Evolutionary conservation across 2,888 invertebrate genomes (phyloP).

Genomic region (Allolobophora icterica): DNA sequence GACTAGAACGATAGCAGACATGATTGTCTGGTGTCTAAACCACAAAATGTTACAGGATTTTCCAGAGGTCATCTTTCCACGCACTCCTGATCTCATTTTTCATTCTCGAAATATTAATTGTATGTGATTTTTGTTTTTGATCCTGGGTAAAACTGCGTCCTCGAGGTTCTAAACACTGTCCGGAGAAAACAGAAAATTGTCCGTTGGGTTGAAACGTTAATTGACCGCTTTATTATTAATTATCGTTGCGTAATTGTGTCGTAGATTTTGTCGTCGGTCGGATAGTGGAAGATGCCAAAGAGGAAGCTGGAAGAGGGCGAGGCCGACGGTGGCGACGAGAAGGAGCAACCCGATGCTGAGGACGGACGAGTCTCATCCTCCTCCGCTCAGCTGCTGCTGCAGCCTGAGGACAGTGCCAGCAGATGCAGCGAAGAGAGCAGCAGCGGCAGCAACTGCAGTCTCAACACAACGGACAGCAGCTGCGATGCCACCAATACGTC

Average conservation of each 20-base stretch:
- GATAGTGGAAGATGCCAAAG: slow-evolving; percentile 40
- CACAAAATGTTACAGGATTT: too few relatives aligned
- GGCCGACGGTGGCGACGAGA: not conserved
- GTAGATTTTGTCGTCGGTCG: not conserved
- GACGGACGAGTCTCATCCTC: not conserved
- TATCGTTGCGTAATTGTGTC: not conserved
- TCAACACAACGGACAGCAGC: slow-evolving; percentile 38
- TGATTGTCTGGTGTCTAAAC: too few relatives aligned
- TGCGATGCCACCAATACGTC: slow-evolving; percentile 38
- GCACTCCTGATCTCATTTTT: too few relatives aligned
- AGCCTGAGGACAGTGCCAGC: not conserved
- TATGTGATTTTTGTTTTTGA: too few relatives aligned
- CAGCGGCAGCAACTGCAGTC: slow-evolving; percentile 43
- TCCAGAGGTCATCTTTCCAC: too few relatives aligned
- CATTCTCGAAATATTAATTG: too few relatives aligned
- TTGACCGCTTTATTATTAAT: not conserved
- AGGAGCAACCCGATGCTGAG: slow-evolving; percentile 21
- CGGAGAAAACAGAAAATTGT: too few relatives aligned
- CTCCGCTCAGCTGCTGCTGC: not conserved
- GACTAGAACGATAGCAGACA: too few relatives aligned
- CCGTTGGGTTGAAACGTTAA: not conserved
- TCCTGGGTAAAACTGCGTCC: too few relatives aligned
- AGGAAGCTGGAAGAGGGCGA: slow-evolving; percentile 41
- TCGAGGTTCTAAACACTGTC: too few relatives aligned
- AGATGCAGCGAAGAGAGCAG: slow-evolving; percentile 39